These are phyloP conservation scores for Tauraco hartlaubi DNA, from an alignment of 2,797 vertebrate genomes.

Conservation along the genomic window DNA sequence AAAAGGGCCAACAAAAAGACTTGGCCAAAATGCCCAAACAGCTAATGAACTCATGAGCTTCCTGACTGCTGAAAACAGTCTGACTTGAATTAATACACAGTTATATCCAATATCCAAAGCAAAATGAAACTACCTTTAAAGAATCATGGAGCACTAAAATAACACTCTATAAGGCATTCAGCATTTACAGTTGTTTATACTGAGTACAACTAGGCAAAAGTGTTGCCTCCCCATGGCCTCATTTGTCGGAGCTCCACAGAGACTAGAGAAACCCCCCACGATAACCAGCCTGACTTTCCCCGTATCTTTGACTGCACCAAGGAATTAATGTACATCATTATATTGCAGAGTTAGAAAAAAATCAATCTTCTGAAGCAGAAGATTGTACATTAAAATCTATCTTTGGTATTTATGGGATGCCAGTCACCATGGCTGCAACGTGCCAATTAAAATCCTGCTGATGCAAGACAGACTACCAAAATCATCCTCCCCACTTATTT, in stretches of 20 bases:
- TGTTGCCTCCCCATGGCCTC: neutral
- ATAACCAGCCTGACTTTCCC: conserved; percentile 14
- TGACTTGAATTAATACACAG: conserved; percentile 8
- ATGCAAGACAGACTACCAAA: conserved; percentile 59
- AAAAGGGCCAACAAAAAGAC: neutral
- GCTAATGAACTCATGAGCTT: neutral
- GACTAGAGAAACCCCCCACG: conserved; percentile 9
- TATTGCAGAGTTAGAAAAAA: conserved; percentile 19
- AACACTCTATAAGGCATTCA: neutral
- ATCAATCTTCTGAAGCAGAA: conserved; percentile 63
- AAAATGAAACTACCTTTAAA: conserved; percentile 1
- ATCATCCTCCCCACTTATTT: conserved; percentile 35
- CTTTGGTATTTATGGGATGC: conserved; percentile 69
- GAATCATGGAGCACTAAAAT: neutral
- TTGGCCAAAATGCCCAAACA: neutral
- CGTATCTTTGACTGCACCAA: neutral
- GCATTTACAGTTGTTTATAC: neutral
- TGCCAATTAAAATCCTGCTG: conserved; percentile 75
- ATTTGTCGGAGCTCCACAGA: conserved; percentile 21
- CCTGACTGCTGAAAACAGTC: neutral
- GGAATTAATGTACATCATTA: conserved; percentile 63
- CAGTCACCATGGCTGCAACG: conserved; percentile 55
- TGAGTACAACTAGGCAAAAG: neutral
- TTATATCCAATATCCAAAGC: neutral
- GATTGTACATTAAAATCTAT: conserved; percentile 60